Conservation (phyloP, 1,140 invertebrate genomes). For the Papilio machaon region DNA sequence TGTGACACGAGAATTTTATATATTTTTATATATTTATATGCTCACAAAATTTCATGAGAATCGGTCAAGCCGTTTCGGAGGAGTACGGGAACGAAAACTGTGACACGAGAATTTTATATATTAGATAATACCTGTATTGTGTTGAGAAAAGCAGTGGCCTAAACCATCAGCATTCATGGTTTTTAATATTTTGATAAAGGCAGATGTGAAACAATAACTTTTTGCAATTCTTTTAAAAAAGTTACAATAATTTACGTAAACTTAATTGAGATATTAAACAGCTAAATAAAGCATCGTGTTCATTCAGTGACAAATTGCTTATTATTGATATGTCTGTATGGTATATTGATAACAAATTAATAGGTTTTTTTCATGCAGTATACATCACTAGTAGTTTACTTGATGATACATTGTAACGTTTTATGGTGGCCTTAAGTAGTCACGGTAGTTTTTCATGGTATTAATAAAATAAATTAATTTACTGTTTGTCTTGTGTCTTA, state of each 20-base stretch:
- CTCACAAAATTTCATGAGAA: too few species aligned
- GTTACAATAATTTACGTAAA: background rate
- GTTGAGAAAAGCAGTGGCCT: too few species aligned
- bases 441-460: constrained; percentile 3
- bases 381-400: constrained; percentile 53
- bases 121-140: too few species aligned
- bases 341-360: constrained; percentile 56
- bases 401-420: constrained; percentile 44
- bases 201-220: background rate
- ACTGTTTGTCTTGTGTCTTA: background rate
- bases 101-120: too few species aligned
- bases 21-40: too few species aligned
- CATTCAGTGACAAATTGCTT: constrained; percentile 5
- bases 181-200: background rate
- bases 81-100: too few species aligned
- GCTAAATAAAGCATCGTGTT: background rate
- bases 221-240: background rate
- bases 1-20: too few species aligned
- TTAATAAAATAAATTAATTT: background rate
- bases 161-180: background rate
- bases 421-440: constrained; percentile 34
- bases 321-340: constrained; percentile 41
- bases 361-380: constrained; percentile 53
- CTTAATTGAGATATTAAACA: constrained; percentile 6
- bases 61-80: too few species aligned